Percentiles rank a stretch among this genome's conserved stretches.
These are phyloP conservation scores for Phocoena phocoena DNA, from an alignment of 2,113 vertebrate species.

Conservation along the genomic window DNA sequence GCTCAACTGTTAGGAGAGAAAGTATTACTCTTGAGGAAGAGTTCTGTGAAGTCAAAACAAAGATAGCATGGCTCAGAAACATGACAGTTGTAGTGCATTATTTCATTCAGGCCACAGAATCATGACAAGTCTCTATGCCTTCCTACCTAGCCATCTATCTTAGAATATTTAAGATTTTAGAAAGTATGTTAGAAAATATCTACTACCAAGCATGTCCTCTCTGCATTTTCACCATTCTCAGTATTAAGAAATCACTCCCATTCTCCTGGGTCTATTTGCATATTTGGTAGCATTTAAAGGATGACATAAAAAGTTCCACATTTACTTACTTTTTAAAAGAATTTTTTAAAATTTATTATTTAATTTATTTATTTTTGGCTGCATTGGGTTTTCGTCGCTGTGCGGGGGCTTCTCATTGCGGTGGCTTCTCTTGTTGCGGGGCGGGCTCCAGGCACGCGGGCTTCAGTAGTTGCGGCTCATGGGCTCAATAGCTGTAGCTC, in stretches of 20 bases:
- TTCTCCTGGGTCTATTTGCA: background rate
- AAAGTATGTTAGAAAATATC: background rate
- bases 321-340: no score
- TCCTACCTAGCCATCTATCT: background rate
- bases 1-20: background rate
- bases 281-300: background rate
- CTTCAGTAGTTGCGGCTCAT: no score
- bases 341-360: no score
- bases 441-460: no score
- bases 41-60: background rate
- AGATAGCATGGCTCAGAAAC: background rate
- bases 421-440: no score
- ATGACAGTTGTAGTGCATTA: no score
- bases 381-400: no score
- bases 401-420: rapidly evolving
- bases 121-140: background rate
- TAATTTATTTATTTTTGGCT: no score
- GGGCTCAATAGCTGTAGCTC: no score
- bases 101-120: background rate
- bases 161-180: background rate
- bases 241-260: background rate
- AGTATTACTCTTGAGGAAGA: background rate
- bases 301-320: background rate
- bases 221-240: background rate
- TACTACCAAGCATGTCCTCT: background rate